These are phyloP conservation scores for Rhaphigaster nebulosa DNA, from an alignment of 2,888 invertebrate genomes.

Conservation along the genomic window DNA sequence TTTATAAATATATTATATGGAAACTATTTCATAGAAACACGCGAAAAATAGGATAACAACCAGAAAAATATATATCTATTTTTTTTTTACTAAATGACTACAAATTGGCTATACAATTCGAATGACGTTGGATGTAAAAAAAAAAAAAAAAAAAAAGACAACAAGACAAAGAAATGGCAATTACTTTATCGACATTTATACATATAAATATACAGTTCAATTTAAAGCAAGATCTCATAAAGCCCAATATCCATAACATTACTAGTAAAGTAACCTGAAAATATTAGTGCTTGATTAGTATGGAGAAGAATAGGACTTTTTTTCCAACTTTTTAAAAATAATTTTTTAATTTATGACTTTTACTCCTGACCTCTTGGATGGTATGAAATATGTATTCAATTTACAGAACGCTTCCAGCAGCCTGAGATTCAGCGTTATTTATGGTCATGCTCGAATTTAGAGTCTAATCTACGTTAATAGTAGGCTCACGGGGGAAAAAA, in stretches of 20 bases:
- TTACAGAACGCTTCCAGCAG: not conserved
- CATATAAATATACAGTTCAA: no score
- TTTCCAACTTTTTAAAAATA: not conserved
- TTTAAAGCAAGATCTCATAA: no score
- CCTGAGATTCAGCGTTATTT: not conserved
- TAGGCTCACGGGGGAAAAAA: not conserved
- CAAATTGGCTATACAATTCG: no score
- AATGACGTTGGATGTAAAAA: no score
- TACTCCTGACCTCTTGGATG: not conserved
- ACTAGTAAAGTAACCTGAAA: not conserved
- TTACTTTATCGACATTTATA: no score
- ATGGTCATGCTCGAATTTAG: not conserved
- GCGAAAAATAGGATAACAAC: no score
- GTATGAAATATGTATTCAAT: constrained; percentile 7
- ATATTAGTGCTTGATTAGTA: not conserved
- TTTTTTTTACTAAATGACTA: no score
- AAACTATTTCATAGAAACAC: no score
- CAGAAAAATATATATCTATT: no score
- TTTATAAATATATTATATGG: no score
- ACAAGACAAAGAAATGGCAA: no score
- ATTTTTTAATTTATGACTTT: not conserved
- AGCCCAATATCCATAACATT: not conserved
- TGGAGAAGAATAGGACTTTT: not conserved
- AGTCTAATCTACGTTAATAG: constrained; percentile 1
- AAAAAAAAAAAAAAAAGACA: no score